Evolutionary conservation across 2,113 vertebrate species (phyloP).

Genomic region (Centrocercus urophasianus): DNA sequence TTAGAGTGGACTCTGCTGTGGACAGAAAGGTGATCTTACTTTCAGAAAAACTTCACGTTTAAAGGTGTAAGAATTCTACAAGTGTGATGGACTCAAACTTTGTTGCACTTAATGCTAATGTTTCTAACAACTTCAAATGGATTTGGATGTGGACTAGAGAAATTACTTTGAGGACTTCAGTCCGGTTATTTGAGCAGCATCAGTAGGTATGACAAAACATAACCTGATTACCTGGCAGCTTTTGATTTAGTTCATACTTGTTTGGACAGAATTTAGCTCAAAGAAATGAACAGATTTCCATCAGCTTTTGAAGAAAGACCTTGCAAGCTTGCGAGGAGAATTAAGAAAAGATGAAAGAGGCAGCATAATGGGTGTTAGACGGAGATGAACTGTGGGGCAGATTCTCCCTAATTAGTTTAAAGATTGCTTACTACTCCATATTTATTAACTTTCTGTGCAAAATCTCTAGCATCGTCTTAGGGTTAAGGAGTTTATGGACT

Average conservation of each 20-base stretch:
- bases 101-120: no score
- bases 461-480: background rate
- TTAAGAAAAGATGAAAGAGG: slow-evolving; percentile 1
- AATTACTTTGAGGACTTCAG: background rate
- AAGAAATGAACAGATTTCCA: background rate
- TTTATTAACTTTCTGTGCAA: background rate
- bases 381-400: background rate
- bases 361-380: background rate
- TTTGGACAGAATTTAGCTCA: background rate
- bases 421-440: background rate
- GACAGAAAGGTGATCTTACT: background rate
- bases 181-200: background rate
- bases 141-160: background rate
- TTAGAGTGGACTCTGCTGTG: background rate
- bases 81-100: background rate
- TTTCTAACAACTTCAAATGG: background rate
- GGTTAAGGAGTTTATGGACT: background rate
- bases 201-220: background rate
- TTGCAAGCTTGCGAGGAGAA: background rate
- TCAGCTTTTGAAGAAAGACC: slow-evolving; percentile 27
- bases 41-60: background rate
- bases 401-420: slow-evolving; percentile 6
- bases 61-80: background rate
- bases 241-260: slow-evolving; percentile 24
- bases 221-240: background rate